phyloP scores from a whole-genome alignment of 2,888 invertebrate species.

The Tortricodes alternella region DNA sequence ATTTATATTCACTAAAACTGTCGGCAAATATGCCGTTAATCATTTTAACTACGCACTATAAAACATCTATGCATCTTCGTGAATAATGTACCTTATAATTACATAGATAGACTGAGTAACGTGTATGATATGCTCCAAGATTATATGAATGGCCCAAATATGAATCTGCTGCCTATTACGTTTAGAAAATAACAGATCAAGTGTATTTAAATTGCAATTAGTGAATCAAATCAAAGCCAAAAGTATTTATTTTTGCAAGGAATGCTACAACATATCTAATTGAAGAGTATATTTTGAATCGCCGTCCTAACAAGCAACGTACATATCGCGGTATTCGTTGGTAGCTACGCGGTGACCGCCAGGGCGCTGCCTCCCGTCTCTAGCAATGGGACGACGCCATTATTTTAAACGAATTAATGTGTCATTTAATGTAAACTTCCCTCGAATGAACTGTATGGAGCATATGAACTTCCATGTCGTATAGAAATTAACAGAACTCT shows the following conservation, averaged over 20 bases:
- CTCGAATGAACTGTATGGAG: constrained; percentile 31
- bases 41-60: constrained; percentile 43
- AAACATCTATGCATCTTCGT: constrained; percentile 53
- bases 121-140: constrained; percentile 34
- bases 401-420: constrained; percentile 20
- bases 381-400: constrained; percentile 8
- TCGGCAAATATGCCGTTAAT: constrained; percentile 39
- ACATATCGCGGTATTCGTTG: constrained; percentile 66
- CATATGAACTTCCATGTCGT: constrained; percentile 32
- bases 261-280: constrained; percentile 50
- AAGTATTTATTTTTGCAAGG: constrained; percentile 43
- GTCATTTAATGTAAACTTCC: constrained; percentile 22
- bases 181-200: constrained; percentile 16
- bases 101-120: constrained; percentile 74
- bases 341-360: too few relatives aligned
- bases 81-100: constrained; percentile 48
- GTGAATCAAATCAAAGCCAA: constrained; percentile 35
- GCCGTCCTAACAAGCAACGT: constrained; percentile 68
- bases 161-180: neutral
- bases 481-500: constrained; percentile 25
- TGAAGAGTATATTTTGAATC: constrained; percentile 51
- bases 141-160: constrained; percentile 13
- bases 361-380: neutral
- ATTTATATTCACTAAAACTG: constrained; percentile 45
- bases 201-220: constrained; percentile 34